Evolutionary conservation across 2,113 vertebrate genomes (phyloP).

Genomic region (Daubentonia madagascariensis): DNA sequence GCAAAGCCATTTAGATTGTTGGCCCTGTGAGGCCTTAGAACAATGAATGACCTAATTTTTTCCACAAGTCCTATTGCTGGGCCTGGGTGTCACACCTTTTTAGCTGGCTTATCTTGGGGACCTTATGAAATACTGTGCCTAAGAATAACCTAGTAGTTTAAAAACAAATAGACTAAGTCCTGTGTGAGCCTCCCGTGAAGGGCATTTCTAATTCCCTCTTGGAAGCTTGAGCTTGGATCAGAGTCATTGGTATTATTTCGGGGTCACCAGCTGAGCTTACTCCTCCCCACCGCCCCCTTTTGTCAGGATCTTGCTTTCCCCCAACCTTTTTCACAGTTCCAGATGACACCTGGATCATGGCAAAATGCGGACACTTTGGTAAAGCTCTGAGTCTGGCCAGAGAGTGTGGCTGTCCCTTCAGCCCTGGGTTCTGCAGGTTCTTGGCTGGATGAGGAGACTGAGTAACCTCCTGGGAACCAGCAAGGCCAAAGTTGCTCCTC

Average conservation of each 20-base stretch:
- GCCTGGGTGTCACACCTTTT: constrained; percentile 24
- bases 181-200: not conserved
- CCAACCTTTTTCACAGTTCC: not conserved
- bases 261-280: not conserved
- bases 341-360: not conserved
- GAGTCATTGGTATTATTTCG: not conserved
- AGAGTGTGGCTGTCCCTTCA: not conserved
- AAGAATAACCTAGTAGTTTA: constrained; percentile 45
- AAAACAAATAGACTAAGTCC: constrained; percentile 42
- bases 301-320: not conserved
- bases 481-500: not conserved
- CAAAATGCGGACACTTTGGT: not conserved
- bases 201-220: constrained; percentile 21
- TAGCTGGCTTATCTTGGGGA: constrained; percentile 54
- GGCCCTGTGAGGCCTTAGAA: constrained; percentile 30
- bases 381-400: not conserved
- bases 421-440: not conserved
- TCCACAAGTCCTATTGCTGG: not conserved
- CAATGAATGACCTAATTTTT: constrained; percentile 46
- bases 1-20: not conserved
- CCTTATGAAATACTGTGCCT: constrained; percentile 37
- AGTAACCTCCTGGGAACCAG: not conserved
- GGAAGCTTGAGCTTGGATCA: constrained; percentile 11
- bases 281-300: not conserved
- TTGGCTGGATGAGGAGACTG: not conserved